Evolutionary conservation across 2,113 vertebrate species (phyloP).

Genomic region (Cyphomyrus discorhynchus): DNA sequence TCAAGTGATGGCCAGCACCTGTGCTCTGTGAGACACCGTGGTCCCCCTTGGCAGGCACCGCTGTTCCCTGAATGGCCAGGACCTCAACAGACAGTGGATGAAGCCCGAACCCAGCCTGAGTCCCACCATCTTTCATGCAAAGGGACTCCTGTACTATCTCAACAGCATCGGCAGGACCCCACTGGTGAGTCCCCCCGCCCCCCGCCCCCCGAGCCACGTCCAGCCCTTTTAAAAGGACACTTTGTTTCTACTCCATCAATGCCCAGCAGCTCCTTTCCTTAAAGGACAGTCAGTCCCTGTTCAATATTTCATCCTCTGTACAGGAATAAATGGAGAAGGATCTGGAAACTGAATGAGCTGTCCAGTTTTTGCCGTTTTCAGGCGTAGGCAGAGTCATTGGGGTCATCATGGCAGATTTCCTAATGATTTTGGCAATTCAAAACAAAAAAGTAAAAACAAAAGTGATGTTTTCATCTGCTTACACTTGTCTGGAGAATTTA

Average conservation of each 20-base stretch:
- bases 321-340: neutral
- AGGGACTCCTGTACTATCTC: slow-evolving; percentile 82
- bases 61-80: slow-evolving; percentile 80
- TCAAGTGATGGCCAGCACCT: neutral
- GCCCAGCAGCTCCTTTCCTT: neutral
- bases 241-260: neutral
- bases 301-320: neutral
- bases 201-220: neutral
- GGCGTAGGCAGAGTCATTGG: neutral
- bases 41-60: slow-evolving; percentile 62
- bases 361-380: neutral
- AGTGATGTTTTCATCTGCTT: neutral
- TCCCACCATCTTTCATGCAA: slow-evolving; percentile 84
- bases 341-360: neutral
- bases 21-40: neutral
- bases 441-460: neutral
- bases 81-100: slow-evolving; percentile 89
- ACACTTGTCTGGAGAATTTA: neutral
- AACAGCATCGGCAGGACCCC: slow-evolving; percentile 65
- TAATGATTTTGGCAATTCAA: neutral
- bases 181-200: slow-evolving; percentile 60
- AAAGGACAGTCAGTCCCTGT: neutral
- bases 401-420: neutral
- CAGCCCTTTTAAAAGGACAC: neutral
- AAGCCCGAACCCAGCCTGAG: slow-evolving; percentile 63